phyloP scores from a whole-genome alignment of 2,113 vertebrate species.

The Thalassoma bifasciatum region DNA sequence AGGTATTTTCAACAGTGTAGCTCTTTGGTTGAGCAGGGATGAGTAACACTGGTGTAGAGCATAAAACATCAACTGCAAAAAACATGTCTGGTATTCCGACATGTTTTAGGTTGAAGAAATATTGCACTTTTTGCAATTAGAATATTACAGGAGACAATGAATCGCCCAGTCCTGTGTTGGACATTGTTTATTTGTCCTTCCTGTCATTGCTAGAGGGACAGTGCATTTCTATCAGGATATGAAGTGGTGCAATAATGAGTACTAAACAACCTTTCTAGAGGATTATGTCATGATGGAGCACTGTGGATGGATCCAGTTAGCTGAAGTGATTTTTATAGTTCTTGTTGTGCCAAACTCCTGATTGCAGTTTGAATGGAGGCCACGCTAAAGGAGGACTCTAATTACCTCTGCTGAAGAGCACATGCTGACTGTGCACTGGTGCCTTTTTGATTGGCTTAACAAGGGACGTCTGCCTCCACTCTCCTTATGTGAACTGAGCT shows the following conservation, averaged over 20 bases:
- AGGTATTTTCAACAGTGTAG: no score
- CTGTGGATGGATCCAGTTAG: slow-evolving; percentile 52
- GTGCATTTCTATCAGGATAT: slow-evolving; percentile 32
- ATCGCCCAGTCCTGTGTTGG: no score
- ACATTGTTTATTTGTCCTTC: slow-evolving; percentile 33
- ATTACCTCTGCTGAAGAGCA: slow-evolving; percentile 58
- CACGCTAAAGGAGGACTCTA: slow-evolving; percentile 60
- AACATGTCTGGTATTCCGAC: no score
- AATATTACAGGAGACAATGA: no score
- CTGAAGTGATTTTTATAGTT: slow-evolving; percentile 44
- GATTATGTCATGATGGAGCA: slow-evolving; percentile 32
- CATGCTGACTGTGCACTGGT: slow-evolving; percentile 38
- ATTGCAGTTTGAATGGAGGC: slow-evolving; percentile 72
- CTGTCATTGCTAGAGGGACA: slow-evolving; percentile 30
- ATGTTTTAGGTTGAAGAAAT: no score
- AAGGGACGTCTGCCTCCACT: slow-evolving; percentile 15
- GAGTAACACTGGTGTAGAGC: no score
- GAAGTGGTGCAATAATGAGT: slow-evolving; percentile 31
- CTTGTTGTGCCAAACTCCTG: slow-evolving; percentile 59
- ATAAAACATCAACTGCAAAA: no score
- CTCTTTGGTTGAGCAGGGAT: no score
- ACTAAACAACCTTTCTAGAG: slow-evolving; percentile 40
- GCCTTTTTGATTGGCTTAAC: slow-evolving; percentile 51
- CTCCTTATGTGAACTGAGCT: slow-evolving; percentile 29
- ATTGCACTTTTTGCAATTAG: no score